phyloP scores from a whole-genome alignment of 2,113 vertebrate genomes.

The Marcusenius ussheri region DNA sequence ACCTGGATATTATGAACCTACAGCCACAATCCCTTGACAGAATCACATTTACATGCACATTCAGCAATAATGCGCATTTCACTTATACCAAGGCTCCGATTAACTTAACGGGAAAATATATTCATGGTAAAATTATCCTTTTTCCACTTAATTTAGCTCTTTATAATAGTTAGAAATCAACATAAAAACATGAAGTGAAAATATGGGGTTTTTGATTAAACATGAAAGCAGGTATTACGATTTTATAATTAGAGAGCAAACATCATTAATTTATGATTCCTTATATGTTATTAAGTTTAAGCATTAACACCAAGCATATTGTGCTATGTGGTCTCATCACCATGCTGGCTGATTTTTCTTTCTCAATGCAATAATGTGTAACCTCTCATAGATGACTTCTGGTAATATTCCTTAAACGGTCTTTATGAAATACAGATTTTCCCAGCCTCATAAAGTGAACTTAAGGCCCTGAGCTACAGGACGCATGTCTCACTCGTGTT shows the following conservation, averaged over 20 bases:
- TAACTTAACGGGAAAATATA: neutral
- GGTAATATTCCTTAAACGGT: neutral
- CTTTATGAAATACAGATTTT: conserved; percentile 21
- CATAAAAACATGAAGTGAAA: neutral
- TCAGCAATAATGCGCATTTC: neutral
- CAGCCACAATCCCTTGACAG: neutral
- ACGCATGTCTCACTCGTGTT: conserved; percentile 40
- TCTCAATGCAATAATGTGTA: neutral
- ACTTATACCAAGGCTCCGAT: neutral
- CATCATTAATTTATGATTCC: neutral
- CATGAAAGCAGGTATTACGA: neutral
- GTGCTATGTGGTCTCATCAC: neutral
- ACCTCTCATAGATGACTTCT: neutral
- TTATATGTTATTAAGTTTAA: neutral
- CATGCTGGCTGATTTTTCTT: neutral
- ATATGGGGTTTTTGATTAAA: neutral
- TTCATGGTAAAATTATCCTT: neutral
- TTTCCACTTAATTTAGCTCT: neutral
- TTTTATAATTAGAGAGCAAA: neutral
- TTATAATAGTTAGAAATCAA: neutral
- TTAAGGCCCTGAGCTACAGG: conserved; percentile 35
- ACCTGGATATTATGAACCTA: neutral
- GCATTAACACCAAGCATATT: neutral
- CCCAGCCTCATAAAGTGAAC: conserved; percentile 46
- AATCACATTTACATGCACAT: neutral